Evolutionary conservation across 2,888 invertebrate species (phyloP), one percentile per base, ranked within the genome.

Genomic region (Embidobia sp.): DNA sequence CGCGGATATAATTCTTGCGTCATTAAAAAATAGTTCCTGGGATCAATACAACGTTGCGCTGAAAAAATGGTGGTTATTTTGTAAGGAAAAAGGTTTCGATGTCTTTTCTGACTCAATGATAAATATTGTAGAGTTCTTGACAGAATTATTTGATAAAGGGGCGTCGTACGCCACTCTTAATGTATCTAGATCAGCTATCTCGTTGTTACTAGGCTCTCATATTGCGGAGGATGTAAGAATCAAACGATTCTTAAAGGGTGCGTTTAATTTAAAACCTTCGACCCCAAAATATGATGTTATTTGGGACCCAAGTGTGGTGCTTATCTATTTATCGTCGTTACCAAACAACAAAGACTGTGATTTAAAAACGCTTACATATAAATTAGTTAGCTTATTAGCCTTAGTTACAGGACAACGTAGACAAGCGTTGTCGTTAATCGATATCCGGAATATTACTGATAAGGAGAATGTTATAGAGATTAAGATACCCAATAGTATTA

Each of bases 161-260:
- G 72, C 75, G 3, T 57, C 77, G 1, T 59, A 77, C 33, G 77
- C 70, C 0, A 31, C 70, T 4, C 31, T 74, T 5, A 78, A 77
- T 13, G 48, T 63, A 1, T 19, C 44, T 22, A 48, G 77, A 22
- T 69, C 77, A 6, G 80, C 77, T 0, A 42, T 80, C 1, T 26
- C 70, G 4, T 13, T 81, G 13, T n/a, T 81, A 29, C 51, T 27
- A 11, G 66, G 53, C 1, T 22, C 61, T 6, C 26, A 79, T 3
- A 44, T 81, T 5, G 75, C 63, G 4, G 49, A 74, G 3, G 64
- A 81, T 40, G 10, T 31, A 0, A 35, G 49, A 35, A 64, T 83
- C 1, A 79, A 78, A 59, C 26, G 80, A n/a, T 82, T 82, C 31
- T 59, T 84, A n/a, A 81, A 80, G 49, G 80, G 81, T 6, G 59